Evolutionary conservation across 2,888 invertebrate species (phyloP).

Genomic region (Machimus rusticus): DNA sequence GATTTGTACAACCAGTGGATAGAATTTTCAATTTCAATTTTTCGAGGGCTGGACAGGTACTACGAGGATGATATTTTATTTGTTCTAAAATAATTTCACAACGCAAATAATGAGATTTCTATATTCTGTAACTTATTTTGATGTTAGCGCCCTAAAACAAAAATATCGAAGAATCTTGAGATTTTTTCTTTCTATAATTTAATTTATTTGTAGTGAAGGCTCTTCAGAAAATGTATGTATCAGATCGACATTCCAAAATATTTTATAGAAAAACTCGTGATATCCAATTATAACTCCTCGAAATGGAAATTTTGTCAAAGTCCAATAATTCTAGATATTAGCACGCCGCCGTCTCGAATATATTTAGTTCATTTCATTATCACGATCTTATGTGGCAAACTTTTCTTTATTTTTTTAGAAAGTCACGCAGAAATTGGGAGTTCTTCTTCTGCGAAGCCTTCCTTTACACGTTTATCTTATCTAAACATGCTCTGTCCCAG

Average conservation of each 20-base stretch:
- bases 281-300: neutral
- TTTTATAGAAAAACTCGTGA: neutral
- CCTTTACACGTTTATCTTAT: neutral
- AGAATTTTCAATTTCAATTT: too few relatives aligned
- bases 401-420: neutral
- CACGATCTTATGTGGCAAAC: neutral
- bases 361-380: neutral
- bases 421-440: neutral
- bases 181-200: neutral
- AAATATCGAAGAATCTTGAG: neutral
- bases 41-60: too few relatives aligned
- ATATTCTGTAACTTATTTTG: too few relatives aligned
- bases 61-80: too few relatives aligned
- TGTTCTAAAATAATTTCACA: too few relatives aligned
- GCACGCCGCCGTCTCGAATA: neutral
- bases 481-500: neutral
- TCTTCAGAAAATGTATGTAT: neutral
- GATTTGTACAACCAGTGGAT: too few relatives aligned
- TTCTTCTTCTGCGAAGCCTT: neutral
- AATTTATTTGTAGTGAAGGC: neutral
- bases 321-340: neutral
- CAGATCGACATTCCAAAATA: neutral
- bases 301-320: neutral
- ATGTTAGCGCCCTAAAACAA: too few relatives aligned
- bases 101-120: too few relatives aligned